A percentile compares a stretch with the other conserved stretches of the same genome.
Evolutionary conservation across 2,888 invertebrate species (phyloP).

Genomic region (Calameuta filiformis): DNA sequence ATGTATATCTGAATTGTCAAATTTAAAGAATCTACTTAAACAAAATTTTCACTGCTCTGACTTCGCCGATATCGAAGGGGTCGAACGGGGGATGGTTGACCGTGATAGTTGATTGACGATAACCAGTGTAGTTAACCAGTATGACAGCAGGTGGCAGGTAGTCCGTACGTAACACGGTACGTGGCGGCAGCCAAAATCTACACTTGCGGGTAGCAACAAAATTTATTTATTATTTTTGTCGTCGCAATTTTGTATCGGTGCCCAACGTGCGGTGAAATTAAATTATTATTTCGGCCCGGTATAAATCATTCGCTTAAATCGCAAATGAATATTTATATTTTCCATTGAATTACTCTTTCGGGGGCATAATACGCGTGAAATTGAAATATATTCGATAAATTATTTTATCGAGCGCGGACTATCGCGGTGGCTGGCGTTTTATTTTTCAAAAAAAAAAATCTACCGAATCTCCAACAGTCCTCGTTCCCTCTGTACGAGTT

Average conservation of each 20-base stretch:
- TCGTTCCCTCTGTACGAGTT: too few species aligned
- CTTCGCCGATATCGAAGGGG: too few species aligned
- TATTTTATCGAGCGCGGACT: slow-evolving; percentile 58
- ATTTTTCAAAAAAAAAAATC: not conserved
- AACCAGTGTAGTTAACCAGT: not conserved
- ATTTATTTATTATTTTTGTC: slow-evolving; percentile 66
- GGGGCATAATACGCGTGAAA: slow-evolving; percentile 62
- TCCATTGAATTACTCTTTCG: slow-evolving; percentile 66
- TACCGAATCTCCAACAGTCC: too few species aligned
- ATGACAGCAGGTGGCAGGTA: not conserved
- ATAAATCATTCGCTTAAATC: slow-evolving; percentile 61
- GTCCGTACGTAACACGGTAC: not conserved
- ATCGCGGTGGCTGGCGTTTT: not conserved
- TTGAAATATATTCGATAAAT: slow-evolving; percentile 66
- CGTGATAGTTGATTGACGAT: too few species aligned
- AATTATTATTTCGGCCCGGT: slow-evolving; percentile 64
- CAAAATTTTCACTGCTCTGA: too few species aligned
- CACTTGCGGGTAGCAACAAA: slow-evolving; percentile 54
- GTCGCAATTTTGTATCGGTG: slow-evolving; percentile 62
- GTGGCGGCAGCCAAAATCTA: slow-evolving; percentile 41
- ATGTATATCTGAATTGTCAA: too few species aligned
- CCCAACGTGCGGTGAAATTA: slow-evolving; percentile 63
- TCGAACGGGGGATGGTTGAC: too few species aligned
- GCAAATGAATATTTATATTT: slow-evolving; percentile 67
- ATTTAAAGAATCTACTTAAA: too few species aligned